These are phyloP conservation scores for Siphlonurus alternatus DNA, from an alignment of 2,888 invertebrate species.

Conservation along the genomic window DNA sequence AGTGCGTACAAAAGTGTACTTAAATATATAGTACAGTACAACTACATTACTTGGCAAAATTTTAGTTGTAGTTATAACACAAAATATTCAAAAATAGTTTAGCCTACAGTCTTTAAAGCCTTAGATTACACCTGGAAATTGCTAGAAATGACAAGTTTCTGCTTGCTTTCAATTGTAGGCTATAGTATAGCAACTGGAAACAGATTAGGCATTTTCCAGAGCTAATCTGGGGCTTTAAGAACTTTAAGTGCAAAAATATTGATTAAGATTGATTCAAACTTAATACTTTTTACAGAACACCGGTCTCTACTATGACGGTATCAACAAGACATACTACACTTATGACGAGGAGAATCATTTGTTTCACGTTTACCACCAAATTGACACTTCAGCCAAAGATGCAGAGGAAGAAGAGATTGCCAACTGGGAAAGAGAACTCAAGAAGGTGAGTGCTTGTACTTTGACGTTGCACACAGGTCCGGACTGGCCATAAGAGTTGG, in stretches of 20 bases:
- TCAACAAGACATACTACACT: slow-evolving; percentile 64
- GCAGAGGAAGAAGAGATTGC: neutral
- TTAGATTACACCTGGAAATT: neutral
- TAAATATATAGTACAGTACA: too few species aligned
- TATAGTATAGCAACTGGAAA: too few species aligned
- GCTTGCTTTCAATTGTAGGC: slow-evolving; percentile 11
- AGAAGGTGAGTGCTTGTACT: too few species aligned
- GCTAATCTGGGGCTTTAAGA: too few species aligned
- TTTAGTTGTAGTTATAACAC: neutral
- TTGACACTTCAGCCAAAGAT: slow-evolving; percentile 24
- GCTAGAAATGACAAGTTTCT: slow-evolving; percentile 7
- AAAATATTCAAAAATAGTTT: neutral
- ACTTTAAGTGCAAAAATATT: too few species aligned
- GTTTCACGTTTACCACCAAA: slow-evolving; percentile 69
- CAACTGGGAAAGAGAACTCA: neutral
- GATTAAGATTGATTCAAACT: too few species aligned
- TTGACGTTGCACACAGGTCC: too few species aligned
- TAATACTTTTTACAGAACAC: slow-evolving; percentile 45
- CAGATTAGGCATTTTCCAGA: too few species aligned
- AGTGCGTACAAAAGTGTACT: too few species aligned
- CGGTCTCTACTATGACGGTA: slow-evolving; percentile 77
- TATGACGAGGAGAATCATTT: slow-evolving; percentile 58
- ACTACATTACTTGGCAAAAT: too few species aligned
- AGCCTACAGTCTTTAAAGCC: too few species aligned
- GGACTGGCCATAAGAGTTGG: too few species aligned